Base-by-base conservation (phyloP, 37 sponge, comb jelly and placozoan genomes). In the Axinella damicornis region DNA sequence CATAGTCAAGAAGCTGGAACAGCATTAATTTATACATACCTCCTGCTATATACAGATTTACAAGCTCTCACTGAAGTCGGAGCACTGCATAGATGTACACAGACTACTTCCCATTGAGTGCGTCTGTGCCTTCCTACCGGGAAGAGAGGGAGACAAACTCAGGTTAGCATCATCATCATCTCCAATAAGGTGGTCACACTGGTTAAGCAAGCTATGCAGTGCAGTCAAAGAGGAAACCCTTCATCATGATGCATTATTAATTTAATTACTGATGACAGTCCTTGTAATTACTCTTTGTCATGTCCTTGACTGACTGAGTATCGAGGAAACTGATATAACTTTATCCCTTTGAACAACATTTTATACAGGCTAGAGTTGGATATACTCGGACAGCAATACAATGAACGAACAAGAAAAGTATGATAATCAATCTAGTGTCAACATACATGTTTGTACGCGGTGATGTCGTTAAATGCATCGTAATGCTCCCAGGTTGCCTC, bases 71-170 rank as follows among this genome's bases (percentile, higher is more conserved):
- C 63, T 82, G 61, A 73, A 79, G 69, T 85, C 90, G 21, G 25
- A 77, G 36, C 83, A 92, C 65, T 92, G 93, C 40, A 57, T 19
- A 22, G 79, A 81, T 18, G 74, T 95, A 17, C 95, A 92, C 53
- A 57, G 84, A 0, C 15, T 91, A 21, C 31, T 94, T n/a, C 82
- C 81, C 55, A 88, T 94, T 65, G 95, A 94, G 76, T 94, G 95
- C 53, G 30, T 81, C 12, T 94, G 95, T 85, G 88, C 82, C 2
- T 94, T 94, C 72, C 17, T 67, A 22, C 52, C 54, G 17, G 95
- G 95, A 22, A 58, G 79, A 17, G 76, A 62, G 17, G 91, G 92
- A 25, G 85, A 81, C 2, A 79, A 94, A 32, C 37, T 83, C 53
- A 86, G 91, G 87, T 84, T n/a, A 69, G 32, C 32, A 67, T 57